Conservation (phyloP, 1,140 invertebrate genomes). For the Apis laboriosa region DNA sequence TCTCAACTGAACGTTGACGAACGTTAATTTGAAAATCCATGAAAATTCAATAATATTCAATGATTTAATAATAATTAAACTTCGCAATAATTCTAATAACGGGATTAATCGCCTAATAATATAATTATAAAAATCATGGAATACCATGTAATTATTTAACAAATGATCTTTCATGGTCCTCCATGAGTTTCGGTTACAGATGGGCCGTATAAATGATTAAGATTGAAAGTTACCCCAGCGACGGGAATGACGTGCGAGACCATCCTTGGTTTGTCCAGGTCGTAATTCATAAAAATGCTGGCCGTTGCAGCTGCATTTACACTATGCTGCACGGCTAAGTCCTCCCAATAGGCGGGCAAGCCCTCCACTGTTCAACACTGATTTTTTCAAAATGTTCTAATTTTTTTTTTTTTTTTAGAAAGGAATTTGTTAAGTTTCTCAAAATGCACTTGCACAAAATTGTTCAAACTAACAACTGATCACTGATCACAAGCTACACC, state of each 20-base stretch:
- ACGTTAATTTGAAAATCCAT: conserved; percentile 1
- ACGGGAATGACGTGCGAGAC: conserved; percentile 73
- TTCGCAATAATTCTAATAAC: not conserved
- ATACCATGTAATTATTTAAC: not conserved
- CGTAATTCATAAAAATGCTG: conserved; percentile 73
- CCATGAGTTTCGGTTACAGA: too few species aligned
- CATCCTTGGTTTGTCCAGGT: conserved; percentile 68
- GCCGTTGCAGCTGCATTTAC: conserved; percentile 67
- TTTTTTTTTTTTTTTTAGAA: too few species aligned
- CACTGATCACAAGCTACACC: conserved; percentile 23
- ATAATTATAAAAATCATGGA: not conserved
- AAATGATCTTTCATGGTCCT: not conserved
- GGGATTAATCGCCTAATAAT: not conserved
- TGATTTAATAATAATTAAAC: not conserved
- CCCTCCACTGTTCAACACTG: conserved; percentile 64
- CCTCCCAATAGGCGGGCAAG: conserved; percentile 62
- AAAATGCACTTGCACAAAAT: conserved; percentile 44
- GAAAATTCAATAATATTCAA: not conserved
- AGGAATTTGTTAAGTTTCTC: not conserved
- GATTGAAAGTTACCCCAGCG: conserved; percentile 66
- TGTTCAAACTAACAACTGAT: not conserved
- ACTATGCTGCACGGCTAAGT: conserved; percentile 64
- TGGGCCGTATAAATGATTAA: not conserved
- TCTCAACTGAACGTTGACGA: not conserved
- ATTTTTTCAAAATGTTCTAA: not conserved